Base-by-base conservation (phyloP, 2,888 invertebrate genomes). In the Oscheius onirici region DNA sequence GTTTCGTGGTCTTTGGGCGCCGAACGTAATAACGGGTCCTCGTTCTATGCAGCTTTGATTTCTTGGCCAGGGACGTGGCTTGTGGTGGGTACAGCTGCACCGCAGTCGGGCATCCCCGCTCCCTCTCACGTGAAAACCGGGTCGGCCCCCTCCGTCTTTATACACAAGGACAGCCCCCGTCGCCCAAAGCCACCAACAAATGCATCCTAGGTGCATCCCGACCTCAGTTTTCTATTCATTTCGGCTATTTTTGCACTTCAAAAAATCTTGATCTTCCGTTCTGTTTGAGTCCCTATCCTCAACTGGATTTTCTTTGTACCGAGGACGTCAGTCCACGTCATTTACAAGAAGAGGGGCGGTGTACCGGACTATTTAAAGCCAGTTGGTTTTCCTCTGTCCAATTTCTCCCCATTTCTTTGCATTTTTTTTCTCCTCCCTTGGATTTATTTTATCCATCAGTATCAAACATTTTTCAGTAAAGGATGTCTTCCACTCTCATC, bases 261-360 rank as follows among this genome's bases (percentile, higher is more conserved):
- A n/a, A 41, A 10, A 15, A 6, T 58, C 40, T 41, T 34, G 11
- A 26, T 41, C n/a, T 5, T 34, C 15, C 34, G 22, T 22, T 15
- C 13, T n/a, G 15, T 40, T 40, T 41, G 28, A n/a, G 13, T 58
- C 34, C 57, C 28, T 52, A 1, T n/a, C 58, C 58, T 58, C 58
- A 17, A 24, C 22, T 52, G 15, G 41, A n/a, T 26, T 43, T 5
- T 61, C 46, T 63, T 49, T 63, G 63, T 22, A 28, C 63, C 15
- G 20, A n/a, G 28, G 63, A 63, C 63, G 49, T 63, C 63, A 63
- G 34, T 28, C 24, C 20, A 22, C 63, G 63, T 63, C 63, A 63
- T 26, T 61, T 11, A 15, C n/a, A n/a, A n/a, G 40, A 6, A n/a
- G 13, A n/a, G 20, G 10, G 22, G 17, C 49, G 61, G 24, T 3